These are phyloP conservation scores for Drosophila vallismaia DNA, from an alignment of 2,888 invertebrate genomes.

Conservation along the genomic window DNA sequence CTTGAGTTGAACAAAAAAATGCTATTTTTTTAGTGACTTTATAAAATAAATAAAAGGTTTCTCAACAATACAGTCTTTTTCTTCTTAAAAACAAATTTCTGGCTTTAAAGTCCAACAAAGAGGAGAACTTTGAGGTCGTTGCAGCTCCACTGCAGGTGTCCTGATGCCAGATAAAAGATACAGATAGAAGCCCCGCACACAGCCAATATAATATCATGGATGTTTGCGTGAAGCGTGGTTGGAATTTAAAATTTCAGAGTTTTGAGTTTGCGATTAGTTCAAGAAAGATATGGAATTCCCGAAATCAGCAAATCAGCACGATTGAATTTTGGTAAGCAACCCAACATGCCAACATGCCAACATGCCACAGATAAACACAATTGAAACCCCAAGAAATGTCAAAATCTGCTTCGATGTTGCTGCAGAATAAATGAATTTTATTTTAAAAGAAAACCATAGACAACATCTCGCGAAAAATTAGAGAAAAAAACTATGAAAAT, in stretches of 20 bases:
- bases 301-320: slow-evolving; percentile 6
- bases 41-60: no score
- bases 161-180: slow-evolving; percentile 26
- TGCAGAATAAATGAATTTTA: slow-evolving; percentile 10
- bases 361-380: neutral
- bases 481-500: neutral
- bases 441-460: neutral
- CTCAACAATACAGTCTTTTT: no score
- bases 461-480: neutral
- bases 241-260: slow-evolving; percentile 23
- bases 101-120: neutral
- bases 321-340: neutral
- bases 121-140: no score
- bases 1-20: no score
- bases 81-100: neutral
- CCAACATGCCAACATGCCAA: neutral
- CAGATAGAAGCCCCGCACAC: slow-evolving; percentile 20
- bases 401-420: neutral
- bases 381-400: slow-evolving; percentile 7
- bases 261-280: slow-evolving; percentile 8
- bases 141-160: slow-evolving; percentile 36
- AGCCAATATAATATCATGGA: slow-evolving; percentile 34
- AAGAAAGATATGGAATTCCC: slow-evolving; percentile 5
- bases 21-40: no score
- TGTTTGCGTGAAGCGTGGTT: slow-evolving; percentile 17